Conservation (phyloP, 2,113 vertebrate species). For the Paralichthys olivaceus region DNA sequence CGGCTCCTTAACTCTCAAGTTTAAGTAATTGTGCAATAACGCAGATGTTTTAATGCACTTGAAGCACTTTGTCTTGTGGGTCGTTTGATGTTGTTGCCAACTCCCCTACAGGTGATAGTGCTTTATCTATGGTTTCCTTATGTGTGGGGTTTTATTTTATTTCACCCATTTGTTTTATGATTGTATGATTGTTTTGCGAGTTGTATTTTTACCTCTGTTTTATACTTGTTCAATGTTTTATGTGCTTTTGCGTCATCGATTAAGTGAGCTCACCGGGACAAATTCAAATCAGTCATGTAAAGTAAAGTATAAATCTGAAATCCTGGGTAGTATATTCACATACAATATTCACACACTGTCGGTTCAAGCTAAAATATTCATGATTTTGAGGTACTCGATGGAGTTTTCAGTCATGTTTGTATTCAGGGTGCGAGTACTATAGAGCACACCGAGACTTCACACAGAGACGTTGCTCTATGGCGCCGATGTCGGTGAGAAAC, state of each 20-base stretch:
- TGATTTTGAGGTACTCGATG: neutral
- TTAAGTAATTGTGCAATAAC: constrained; percentile 33
- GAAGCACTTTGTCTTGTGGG: constrained; percentile 6
- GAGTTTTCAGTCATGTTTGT: neutral
- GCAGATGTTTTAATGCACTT: constrained; percentile 21
- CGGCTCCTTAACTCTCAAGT: neutral
- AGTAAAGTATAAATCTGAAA: neutral
- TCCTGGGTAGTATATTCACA: neutral
- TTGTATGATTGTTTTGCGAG: neutral
- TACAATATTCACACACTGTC: neutral
- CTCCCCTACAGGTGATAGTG: neutral
- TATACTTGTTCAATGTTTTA: neutral
- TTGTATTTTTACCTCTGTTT: neutral
- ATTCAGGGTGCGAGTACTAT: neutral
- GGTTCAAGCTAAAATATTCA: neutral
- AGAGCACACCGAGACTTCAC: neutral
- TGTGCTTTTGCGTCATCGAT: neutral
- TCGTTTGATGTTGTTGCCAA: neutral
- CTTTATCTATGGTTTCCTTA: neutral
- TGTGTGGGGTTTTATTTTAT: neutral
- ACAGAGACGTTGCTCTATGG: neutral
- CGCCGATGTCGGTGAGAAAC: too few relatives aligned
- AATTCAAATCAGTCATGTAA: neutral
- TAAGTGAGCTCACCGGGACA: neutral
- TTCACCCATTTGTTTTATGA: constrained; percentile 1